These are phyloP conservation scores for Malaclemys terrapin DNA, from an alignment of 2,113 vertebrate genomes.

Conservation along the genomic window DNA sequence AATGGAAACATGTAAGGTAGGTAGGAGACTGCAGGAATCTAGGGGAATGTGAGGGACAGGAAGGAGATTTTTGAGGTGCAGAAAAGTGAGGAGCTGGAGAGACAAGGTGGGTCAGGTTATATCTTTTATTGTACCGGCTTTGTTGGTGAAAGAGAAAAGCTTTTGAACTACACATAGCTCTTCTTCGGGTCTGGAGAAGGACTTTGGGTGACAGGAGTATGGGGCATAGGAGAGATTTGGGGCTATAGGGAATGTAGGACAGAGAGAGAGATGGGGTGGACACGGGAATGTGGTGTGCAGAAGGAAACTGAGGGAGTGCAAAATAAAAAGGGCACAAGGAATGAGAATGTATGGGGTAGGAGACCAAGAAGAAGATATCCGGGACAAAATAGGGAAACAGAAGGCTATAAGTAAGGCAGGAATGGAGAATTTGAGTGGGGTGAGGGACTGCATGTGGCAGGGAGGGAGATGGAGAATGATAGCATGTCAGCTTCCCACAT, in stretches of 20 bases:
- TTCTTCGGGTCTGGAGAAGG: too few species aligned
- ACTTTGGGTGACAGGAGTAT: neutral
- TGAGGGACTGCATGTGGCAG: neutral
- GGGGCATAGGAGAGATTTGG: neutral
- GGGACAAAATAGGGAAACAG: neutral
- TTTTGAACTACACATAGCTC: too few species aligned
- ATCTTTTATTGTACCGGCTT: too few species aligned
- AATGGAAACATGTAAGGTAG: neutral
- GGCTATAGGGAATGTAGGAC: neutral
- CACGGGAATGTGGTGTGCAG: neutral
- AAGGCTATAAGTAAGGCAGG: neutral
- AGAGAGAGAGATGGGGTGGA: neutral
- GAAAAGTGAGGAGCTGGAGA: neutral
- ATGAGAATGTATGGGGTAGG: too few species aligned
- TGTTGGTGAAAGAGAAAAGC: too few species aligned
- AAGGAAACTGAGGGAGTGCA: neutral
- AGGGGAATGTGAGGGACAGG: neutral
- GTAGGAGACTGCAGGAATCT: neutral
- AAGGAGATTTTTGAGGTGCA: neutral
- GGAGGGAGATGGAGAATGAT: neutral
- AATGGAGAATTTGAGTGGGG: neutral
- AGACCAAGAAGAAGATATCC: neutral
- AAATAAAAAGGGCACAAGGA: neutral
- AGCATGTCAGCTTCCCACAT: neutral
- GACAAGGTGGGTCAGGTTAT: too few species aligned